Conservation (phyloP, 2,888 invertebrate genomes). For the Saturnia japonica region DNA sequence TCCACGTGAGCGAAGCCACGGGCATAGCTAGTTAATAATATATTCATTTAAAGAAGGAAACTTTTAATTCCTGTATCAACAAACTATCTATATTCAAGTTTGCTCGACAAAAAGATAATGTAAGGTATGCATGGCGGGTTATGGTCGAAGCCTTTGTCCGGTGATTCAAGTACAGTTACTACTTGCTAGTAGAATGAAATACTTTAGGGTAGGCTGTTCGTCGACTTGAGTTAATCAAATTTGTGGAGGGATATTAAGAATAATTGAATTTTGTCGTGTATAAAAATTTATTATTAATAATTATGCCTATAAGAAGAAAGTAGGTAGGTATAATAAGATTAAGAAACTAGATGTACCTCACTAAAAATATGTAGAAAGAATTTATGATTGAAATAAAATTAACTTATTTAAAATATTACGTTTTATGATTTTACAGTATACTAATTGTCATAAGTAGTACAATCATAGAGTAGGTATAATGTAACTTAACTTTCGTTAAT, state of each 20-base stretch:
- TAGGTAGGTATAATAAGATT: not conserved
- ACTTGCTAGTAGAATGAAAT: not conserved
- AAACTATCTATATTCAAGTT: too few species aligned
- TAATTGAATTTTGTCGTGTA: not conserved
- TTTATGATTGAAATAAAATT: not conserved
- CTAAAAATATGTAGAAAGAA: not conserved
- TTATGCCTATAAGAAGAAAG: not conserved
- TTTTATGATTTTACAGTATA: not conserved
- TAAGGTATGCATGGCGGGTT: not conserved
- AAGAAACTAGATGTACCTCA: too few species aligned
- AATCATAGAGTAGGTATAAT: not conserved
- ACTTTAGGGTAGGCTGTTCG: not conserved
- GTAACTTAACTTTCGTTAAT: too few species aligned
- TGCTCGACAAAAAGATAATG: too few species aligned
- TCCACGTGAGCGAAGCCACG: too few species aligned
- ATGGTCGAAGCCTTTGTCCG: not conserved
- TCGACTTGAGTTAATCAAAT: not conserved
- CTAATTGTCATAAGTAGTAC: not conserved
- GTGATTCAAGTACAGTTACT: not conserved
- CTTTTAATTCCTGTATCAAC: not conserved
- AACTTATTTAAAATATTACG: not conserved
- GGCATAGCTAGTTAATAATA: too few species aligned
- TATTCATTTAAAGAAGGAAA: too few species aligned
- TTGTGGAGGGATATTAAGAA: not conserved
- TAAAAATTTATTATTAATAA: not conserved